Conservation (phyloP, 2,113 vertebrate genomes). For the Chlorocebus sabaeus region DNA sequence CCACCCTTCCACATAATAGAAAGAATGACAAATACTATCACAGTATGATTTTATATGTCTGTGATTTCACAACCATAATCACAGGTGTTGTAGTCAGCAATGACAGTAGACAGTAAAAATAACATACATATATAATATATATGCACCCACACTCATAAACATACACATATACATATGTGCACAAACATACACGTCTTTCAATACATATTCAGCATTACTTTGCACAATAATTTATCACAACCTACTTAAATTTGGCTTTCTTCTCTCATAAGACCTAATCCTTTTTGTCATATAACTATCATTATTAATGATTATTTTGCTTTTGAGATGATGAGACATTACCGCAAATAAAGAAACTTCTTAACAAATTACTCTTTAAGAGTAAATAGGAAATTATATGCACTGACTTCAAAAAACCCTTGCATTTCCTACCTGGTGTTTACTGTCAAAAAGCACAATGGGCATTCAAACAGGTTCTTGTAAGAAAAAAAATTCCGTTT, state of each 20-base stretch:
- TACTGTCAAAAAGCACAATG: slow-evolving; percentile 52
- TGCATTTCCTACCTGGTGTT: slow-evolving; percentile 52
- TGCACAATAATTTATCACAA: background rate
- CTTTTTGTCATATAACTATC: slow-evolving; percentile 35
- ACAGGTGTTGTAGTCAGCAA: background rate
- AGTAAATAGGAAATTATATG: slow-evolving; percentile 41
- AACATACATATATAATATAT: no score
- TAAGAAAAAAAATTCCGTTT: slow-evolving; percentile 57
- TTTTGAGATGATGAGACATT: slow-evolving; percentile 61
- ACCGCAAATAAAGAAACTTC: slow-evolving; percentile 33
- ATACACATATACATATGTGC: background rate
- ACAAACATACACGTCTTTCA: background rate
- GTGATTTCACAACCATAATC: slow-evolving; percentile 26
- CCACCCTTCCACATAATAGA: background rate
- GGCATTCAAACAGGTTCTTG: slow-evolving; percentile 42
- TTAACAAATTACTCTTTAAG: slow-evolving; percentile 43
- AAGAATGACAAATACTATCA: slow-evolving; percentile 26
- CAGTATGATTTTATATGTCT: background rate
- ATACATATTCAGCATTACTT: background rate
- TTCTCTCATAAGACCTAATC: slow-evolving; percentile 8
- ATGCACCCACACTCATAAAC: no score
- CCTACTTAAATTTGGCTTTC: slow-evolving; percentile 1
- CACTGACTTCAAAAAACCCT: slow-evolving; percentile 15
- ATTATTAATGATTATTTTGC: background rate
- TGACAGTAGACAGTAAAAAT: background rate